phyloP scores from a whole-genome alignment of 2,797 vertebrate genomes.

The Australoheros facetus region DNA sequence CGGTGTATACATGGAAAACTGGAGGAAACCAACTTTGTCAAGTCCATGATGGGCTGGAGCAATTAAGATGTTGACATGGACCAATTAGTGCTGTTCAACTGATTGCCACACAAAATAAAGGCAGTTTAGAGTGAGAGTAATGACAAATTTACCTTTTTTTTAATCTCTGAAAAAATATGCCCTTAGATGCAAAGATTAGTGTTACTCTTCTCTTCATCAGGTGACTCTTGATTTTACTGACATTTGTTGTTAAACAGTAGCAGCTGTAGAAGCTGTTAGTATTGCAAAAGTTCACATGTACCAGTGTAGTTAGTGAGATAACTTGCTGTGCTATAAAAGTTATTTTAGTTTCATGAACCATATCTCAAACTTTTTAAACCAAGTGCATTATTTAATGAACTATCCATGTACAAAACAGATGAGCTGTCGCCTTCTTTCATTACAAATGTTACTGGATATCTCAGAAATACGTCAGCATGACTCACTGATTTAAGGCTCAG shows the following conservation, averaged over 20 bases:
- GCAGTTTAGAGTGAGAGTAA: background rate
- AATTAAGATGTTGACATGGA: background rate
- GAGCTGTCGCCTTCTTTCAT: background rate
- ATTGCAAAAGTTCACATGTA: background rate
- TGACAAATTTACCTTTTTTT: background rate
- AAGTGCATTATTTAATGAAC: background rate
- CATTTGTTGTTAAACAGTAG: background rate
- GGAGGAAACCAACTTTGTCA: constrained; percentile 33
- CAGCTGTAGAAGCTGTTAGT: background rate
- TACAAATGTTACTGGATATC: background rate
- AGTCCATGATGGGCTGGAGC: background rate
- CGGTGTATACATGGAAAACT: constrained; percentile 40
- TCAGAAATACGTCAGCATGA: background rate
- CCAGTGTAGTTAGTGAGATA: background rate
- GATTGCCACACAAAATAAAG: background rate
- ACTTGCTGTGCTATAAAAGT: background rate
- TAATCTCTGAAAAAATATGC: background rate
- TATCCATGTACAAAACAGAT: background rate
- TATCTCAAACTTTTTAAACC: background rate
- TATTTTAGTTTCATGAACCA: background rate
- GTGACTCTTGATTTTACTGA: background rate
- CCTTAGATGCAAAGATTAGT: background rate
- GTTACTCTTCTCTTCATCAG: background rate
- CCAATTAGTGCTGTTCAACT: constrained; percentile 6
- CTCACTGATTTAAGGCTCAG: background rate